A percentile compares a stretch with the other conserved stretches of the same genome.
phyloP scores from a whole-genome alignment of 2,888 invertebrate genomes.

The Rhingia rostrata region DNA sequence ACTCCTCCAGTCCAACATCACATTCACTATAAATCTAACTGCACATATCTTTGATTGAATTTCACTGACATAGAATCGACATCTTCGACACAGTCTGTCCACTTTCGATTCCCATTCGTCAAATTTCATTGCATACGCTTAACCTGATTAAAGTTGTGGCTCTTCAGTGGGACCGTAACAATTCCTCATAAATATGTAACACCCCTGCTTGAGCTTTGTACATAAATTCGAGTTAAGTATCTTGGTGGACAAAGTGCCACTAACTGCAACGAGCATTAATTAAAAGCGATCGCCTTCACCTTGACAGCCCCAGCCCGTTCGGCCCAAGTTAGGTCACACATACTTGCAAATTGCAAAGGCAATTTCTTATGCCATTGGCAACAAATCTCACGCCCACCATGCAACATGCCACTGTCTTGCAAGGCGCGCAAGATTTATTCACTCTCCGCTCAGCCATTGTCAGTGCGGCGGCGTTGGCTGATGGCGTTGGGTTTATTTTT shows the following conservation, averaged over 20 bases:
- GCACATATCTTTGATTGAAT: conserved; percentile 19
- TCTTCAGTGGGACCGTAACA: background rate
- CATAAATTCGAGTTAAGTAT: conserved; percentile 53
- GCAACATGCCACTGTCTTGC: conserved; percentile 56
- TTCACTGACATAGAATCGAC: conserved; percentile 8
- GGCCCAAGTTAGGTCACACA: background rate
- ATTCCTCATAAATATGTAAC: conserved; percentile 45
- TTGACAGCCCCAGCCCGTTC: conserved; percentile 34
- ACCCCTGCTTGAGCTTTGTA: background rate
- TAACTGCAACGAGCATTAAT: conserved; percentile 63
- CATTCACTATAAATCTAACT: background rate
- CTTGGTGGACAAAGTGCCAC: conserved; percentile 34
- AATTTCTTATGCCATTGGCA: conserved; percentile 56
- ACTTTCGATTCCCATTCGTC: conserved; percentile 24
- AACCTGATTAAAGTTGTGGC: conserved; percentile 4
- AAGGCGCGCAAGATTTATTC: conserved; percentile 25
- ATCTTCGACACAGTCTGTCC: background rate
- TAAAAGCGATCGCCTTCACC: conserved; percentile 67
- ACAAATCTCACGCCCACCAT: conserved; percentile 68
- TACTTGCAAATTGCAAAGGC: background rate
- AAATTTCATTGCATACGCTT: conserved; percentile 10
- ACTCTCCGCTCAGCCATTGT: conserved; percentile 33
- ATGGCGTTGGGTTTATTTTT: conserved; percentile 46
- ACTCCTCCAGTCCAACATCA: background rate
- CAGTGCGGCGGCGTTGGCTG: background rate